phyloP scores from a whole-genome alignment of 2,797 vertebrate genomes.

The Psittacula echo region DNA sequence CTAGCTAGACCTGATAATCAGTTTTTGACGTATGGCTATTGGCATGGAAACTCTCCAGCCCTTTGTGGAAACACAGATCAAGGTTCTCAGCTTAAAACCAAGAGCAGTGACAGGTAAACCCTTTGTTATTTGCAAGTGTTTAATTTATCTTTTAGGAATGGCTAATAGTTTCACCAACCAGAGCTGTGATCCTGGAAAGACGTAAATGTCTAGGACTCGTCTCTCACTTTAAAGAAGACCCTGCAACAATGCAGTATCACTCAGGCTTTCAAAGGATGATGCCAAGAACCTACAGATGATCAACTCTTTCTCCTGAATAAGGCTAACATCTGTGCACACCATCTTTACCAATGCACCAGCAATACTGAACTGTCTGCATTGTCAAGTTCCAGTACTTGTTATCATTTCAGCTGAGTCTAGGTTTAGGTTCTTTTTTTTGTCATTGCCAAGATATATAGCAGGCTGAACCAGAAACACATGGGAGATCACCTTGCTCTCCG shows the following conservation, averaged over 20 bases:
- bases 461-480: neutral
- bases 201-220: neutral
- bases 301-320: neutral
- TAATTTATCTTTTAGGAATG: neutral
- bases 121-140: neutral
- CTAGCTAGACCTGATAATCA: neutral
- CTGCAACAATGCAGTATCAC: too few species aligned
- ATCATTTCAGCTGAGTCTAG: neutral
- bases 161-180: neutral
- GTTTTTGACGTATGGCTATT: slow-evolving; percentile 25
- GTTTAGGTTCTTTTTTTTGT: neutral
- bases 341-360: neutral
- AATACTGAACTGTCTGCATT: neutral
- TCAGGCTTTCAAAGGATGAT: neutral
- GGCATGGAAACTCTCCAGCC: slow-evolving; percentile 15
- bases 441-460: neutral
- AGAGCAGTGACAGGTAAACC: neutral
- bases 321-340: neutral
- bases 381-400: neutral
- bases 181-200: neutral
- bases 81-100: slow-evolving; percentile 15
- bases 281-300: neutral
- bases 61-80: slow-evolving; percentile 48
- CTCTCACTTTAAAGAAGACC: neutral
- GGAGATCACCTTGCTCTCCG: neutral